Conservation (phyloP, 2,888 invertebrate genomes). For the Agonopterix heracliana region DNA sequence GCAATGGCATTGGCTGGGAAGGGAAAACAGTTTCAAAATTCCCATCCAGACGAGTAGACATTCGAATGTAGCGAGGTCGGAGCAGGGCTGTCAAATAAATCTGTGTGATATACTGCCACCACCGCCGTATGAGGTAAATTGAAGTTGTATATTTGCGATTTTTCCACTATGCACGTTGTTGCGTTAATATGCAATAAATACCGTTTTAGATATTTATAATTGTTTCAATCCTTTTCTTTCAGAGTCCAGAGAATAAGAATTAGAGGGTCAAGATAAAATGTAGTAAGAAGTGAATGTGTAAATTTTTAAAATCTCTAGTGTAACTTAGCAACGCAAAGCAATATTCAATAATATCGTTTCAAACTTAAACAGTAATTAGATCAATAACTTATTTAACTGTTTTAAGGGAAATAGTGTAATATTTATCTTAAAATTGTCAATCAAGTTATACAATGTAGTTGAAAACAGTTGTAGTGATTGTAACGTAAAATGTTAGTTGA, state of each 20-base stretch:
- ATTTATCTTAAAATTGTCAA: not conserved
- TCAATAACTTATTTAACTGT: slow-evolving; percentile 3
- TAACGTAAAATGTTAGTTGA: slow-evolving; percentile 1
- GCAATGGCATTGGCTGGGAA: slow-evolving; percentile 70
- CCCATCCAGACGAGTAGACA: slow-evolving; percentile 66
- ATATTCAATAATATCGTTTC: slow-evolving; percentile 41
- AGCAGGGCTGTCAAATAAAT: slow-evolving; percentile 76
- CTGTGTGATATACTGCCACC: slow-evolving; percentile 81
- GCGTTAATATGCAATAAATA: slow-evolving; percentile 24
- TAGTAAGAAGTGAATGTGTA: slow-evolving; percentile 22
- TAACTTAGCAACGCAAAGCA: slow-evolving; percentile 38
- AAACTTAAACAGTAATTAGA: slow-evolving; percentile 12
- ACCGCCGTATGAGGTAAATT: slow-evolving; percentile 77
- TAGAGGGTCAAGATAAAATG: slow-evolving; percentile 18
- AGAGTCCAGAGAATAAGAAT: slow-evolving; percentile 66
- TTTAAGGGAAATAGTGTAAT: slow-evolving; percentile 3
- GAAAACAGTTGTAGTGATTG: slow-evolving; percentile 42
- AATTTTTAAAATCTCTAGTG: slow-evolving; percentile 2
- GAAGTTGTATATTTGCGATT: slow-evolving; percentile 45
- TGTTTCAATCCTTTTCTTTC: slow-evolving; percentile 26
- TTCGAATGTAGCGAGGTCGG: slow-evolving; percentile 66
- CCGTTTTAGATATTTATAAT: slow-evolving; percentile 19
- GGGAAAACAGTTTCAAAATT: slow-evolving; percentile 74
- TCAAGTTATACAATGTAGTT: slow-evolving; percentile 20
- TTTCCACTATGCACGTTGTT: slow-evolving; percentile 21